These are phyloP conservation scores for Episyrphus balteatus DNA, from an alignment of 1,140 invertebrate species.

Conservation along the genomic window DNA sequence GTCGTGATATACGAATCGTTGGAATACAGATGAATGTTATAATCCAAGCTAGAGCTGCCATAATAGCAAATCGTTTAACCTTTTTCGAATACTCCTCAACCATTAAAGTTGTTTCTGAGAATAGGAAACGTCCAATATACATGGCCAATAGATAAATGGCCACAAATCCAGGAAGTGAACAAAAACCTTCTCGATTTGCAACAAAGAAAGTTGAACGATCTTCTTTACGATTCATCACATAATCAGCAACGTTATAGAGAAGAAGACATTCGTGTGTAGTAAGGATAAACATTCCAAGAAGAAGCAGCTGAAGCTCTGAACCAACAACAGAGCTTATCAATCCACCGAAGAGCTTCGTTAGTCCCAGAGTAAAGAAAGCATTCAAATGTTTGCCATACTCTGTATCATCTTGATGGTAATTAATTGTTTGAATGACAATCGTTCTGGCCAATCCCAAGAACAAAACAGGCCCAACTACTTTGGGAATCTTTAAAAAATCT, in stretches of 20 bases:
- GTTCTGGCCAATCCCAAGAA: conserved; percentile 61
- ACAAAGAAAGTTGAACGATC: conserved; percentile 51
- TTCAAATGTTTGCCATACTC: conserved; percentile 98
- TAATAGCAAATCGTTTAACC: conserved; percentile 33
- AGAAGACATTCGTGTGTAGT: conserved; percentile 59
- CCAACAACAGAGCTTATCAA: conserved; percentile 9
- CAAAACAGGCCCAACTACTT: conserved; percentile 44
- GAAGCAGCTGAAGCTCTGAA: conserved; percentile 11
- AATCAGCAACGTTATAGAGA: conserved; percentile 50
- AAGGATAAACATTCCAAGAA: conserved; percentile 36
- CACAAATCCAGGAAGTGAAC: conserved; percentile 73
- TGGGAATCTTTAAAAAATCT: conserved; percentile 26
- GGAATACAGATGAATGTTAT: conserved; percentile 38
- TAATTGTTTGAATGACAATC: conserved; percentile 47
- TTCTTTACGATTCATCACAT: conserved; percentile 51
- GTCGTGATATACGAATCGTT: conserved; percentile 48
- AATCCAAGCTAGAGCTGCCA: conserved; percentile 39
- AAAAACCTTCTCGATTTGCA: conserved; percentile 84
- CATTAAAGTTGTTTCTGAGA: conserved; percentile 27
- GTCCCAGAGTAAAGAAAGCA: conserved; percentile 85
- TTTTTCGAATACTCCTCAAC: conserved; percentile 21
- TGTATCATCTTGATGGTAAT: conserved; percentile 76
- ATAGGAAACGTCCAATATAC: conserved; percentile 52
- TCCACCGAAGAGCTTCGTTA: conserved; percentile 63
- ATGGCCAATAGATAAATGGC: conserved; percentile 67